Conservation (phyloP, 2,797 vertebrate species). For the Natrix natrix region DNA sequence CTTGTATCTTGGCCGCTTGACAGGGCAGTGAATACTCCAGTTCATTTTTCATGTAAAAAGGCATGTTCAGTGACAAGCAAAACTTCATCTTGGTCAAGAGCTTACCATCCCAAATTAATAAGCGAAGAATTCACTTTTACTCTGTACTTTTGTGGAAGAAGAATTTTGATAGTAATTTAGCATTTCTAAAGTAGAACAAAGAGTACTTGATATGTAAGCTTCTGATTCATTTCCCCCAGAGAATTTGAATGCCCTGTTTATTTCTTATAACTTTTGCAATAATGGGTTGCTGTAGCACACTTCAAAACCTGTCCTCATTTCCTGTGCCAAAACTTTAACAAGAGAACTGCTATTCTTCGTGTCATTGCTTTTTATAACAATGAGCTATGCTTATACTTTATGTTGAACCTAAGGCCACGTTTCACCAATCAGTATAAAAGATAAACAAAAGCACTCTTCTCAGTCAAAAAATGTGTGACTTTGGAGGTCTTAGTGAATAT, state of each 20-base stretch:
- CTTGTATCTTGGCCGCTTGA: slow-evolving; percentile 12
- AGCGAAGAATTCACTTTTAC: background rate
- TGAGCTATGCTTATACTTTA: background rate
- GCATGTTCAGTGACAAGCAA: background rate
- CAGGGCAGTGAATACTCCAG: background rate
- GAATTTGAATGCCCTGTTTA: background rate
- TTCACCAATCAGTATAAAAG: background rate
- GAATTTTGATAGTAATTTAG: background rate
- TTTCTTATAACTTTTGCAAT: background rate
- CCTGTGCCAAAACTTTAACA: background rate
- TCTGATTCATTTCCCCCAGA: background rate
- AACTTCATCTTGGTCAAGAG: background rate
- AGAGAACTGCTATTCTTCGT: background rate
- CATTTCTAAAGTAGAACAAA: background rate
- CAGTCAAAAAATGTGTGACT: background rate
- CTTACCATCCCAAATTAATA: background rate
- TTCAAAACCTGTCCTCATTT: background rate
- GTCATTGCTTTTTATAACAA: background rate
- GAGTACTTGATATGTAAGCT: background rate
- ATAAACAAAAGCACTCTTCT: background rate
- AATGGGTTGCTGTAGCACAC: background rate
- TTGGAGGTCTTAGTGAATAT: background rate
- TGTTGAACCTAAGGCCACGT: background rate
- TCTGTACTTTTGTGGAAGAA: background rate
- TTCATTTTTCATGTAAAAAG: background rate